Percentiles rank a stretch among this genome's conserved stretches.
Conservation (phyloP, 1,140 invertebrate genomes). For the Babylonia areolata region DNA sequence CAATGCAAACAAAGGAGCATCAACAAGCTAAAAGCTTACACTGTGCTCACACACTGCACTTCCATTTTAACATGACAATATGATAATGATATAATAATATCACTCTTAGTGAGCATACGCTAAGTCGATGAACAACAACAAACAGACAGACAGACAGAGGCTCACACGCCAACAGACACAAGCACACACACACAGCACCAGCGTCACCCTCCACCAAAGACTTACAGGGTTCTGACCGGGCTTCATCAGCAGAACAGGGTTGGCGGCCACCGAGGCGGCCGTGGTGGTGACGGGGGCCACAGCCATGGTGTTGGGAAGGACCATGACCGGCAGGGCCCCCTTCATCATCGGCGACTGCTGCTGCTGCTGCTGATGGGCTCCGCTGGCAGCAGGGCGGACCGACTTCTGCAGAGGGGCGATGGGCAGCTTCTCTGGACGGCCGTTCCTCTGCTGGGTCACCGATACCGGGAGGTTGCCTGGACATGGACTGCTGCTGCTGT, state of each 20-base stretch:
- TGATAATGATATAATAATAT: no score
- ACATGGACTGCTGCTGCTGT: neutral
- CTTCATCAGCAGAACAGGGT: neutral
- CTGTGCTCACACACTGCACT: no score
- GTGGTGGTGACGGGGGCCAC: neutral
- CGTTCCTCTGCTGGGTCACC: conserved; percentile 11
- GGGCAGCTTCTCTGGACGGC: conserved; percentile 26
- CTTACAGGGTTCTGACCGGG: neutral
- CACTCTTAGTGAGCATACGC: no score
- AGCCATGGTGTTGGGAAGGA: neutral
- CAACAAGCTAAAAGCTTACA: no score
- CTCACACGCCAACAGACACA: neutral
- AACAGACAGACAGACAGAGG: neutral
- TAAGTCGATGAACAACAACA: neutral
- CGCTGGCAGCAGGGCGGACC: neutral
- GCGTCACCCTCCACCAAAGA: neutral
- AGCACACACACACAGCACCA: neutral
- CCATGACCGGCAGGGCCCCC: conserved; percentile 8
- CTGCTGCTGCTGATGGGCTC: neutral
- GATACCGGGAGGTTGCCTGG: neutral
- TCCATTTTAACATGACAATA: no score
- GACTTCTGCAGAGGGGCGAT: conserved; percentile 19
- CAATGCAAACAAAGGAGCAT: no score
- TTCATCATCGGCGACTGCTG: neutral
- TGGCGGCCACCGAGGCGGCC: neutral